A percentile compares a stretch with the other conserved stretches of the same genome.
These are phyloP conservation scores for Apus apus DNA, from an alignment of 2,113 vertebrate species.

Conservation along the genomic window DNA sequence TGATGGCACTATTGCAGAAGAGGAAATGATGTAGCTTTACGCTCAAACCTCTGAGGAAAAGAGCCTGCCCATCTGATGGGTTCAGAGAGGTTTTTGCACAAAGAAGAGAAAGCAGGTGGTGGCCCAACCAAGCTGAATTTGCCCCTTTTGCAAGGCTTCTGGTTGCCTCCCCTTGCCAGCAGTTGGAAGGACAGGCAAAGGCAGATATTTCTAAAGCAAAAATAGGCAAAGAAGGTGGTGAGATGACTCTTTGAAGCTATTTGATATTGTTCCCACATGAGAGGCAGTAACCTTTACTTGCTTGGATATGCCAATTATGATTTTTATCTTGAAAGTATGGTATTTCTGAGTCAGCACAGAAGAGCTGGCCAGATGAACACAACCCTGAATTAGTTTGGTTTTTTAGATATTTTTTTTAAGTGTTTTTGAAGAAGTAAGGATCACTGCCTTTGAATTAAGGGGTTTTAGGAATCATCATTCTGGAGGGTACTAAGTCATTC, in stretches of 20 bases:
- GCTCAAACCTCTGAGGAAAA: background rate
- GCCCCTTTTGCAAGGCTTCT: background rate
- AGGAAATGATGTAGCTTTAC: background rate
- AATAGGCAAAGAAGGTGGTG: background rate
- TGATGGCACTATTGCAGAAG: background rate
- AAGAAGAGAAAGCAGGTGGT: background rate
- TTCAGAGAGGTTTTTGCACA: background rate
- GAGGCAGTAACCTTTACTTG: background rate
- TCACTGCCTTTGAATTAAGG: constrained; percentile 20
- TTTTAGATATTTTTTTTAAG: background rate
- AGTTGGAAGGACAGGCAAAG: background rate
- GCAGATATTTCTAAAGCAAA: background rate
- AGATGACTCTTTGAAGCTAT: background rate
- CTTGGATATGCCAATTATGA: background rate
- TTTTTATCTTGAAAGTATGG: background rate
- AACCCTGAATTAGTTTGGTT: background rate
- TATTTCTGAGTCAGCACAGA: background rate
- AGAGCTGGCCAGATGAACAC: background rate
- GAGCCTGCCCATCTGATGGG: background rate
- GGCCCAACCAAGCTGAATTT: background rate
- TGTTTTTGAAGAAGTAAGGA: background rate
- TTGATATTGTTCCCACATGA: background rate
- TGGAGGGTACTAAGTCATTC: background rate
- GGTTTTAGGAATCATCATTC: constrained; percentile 16
- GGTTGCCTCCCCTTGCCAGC: background rate